phyloP scores from a whole-genome alignment of 2,888 invertebrate genomes.

The Netelia melanura region DNA sequence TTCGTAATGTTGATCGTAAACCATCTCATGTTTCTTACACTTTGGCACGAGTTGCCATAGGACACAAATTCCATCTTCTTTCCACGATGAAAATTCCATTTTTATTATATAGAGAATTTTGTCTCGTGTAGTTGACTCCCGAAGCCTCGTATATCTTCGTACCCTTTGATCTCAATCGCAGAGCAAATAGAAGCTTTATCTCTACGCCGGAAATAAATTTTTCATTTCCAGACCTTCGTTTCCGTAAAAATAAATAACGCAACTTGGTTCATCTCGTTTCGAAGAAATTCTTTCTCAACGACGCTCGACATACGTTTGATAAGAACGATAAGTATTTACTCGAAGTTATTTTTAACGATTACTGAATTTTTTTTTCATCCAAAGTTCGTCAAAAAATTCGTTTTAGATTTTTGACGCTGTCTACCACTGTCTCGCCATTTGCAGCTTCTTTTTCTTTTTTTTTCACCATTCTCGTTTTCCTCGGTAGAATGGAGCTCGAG shows the following conservation, averaged over 20 bases:
- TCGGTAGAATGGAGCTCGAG: neutral
- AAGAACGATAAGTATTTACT: too few relatives aligned
- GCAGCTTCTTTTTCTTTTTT: neutral
- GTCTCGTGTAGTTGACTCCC: neutral
- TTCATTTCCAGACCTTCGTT: neutral
- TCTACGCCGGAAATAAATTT: neutral
- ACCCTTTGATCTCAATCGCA: neutral
- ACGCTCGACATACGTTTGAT: too few relatives aligned
- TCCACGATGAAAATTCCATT: neutral
- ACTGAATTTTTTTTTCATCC: too few relatives aligned
- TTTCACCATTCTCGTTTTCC: neutral
- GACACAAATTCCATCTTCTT: neutral
- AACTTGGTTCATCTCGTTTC: too few relatives aligned
- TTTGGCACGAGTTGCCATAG: neutral
- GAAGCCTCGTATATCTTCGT: neutral
- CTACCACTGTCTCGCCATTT: neutral
- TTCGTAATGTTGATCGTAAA: neutral
- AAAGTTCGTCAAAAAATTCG: too few relatives aligned
- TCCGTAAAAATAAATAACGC: neutral
- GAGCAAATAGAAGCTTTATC: neutral
- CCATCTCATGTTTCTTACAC: neutral
- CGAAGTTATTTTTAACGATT: too few relatives aligned
- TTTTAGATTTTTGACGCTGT: too few relatives aligned
- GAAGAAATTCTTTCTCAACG: too few relatives aligned
- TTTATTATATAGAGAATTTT: neutral